These are phyloP conservation scores for Halcyon chelicuti DNA, from an alignment of 2,797 vertebrate genomes.

Conservation along the genomic window DNA sequence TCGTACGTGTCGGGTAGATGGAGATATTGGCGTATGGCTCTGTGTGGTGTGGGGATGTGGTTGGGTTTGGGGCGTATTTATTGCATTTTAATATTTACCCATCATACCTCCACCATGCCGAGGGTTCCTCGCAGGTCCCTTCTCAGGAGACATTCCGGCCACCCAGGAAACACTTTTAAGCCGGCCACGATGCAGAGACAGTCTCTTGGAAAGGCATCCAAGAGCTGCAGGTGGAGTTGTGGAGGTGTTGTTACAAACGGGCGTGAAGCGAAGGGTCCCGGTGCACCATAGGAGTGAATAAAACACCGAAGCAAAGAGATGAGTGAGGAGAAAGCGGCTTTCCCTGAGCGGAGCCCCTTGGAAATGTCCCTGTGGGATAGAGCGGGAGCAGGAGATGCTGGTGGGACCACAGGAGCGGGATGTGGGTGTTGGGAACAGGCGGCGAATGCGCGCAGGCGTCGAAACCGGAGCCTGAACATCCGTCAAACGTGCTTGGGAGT, in stretches of 20 bases:
- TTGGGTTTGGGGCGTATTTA: accelerated
- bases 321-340: accelerated
- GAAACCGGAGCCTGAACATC: neutral
- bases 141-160: neutral
- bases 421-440: neutral
- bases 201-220: accelerated
- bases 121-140: accelerated
- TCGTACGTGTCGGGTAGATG: accelerated
- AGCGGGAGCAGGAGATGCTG: neutral
- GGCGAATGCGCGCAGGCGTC: neutral
- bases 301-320: neutral
- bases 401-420: accelerated
- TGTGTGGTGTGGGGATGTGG: accelerated
- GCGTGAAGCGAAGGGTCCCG: accelerated
- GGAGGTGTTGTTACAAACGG: accelerated
- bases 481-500: neutral
- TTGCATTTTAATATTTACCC: too few species aligned
- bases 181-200: accelerated
- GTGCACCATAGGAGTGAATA: neutral
- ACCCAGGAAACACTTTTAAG: neutral
- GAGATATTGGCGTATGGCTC: neutral
- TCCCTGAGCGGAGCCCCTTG: neutral
- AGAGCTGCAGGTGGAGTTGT: neutral
- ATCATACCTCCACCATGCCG: accelerated
- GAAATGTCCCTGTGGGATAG: accelerated